Base-by-base conservation (phyloP, 2,888 invertebrate genomes). In the Griposia aprilina region DNA sequence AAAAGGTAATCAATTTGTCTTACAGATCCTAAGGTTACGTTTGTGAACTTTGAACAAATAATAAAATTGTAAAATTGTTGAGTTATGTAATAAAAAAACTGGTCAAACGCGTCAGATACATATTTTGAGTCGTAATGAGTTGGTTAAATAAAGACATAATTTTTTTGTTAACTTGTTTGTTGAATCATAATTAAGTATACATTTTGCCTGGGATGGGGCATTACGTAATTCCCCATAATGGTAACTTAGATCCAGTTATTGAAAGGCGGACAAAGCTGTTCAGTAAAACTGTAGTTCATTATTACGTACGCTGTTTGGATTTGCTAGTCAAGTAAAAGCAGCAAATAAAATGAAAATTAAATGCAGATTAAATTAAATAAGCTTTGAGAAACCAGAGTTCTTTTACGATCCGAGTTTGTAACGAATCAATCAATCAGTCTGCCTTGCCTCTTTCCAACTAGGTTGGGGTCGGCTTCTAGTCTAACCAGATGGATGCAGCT, bases 11-110 rank as follows among this genome's bases (percentile, higher is more conserved):
- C 0, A 59, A 59, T 59, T 59, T 8, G n/a, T 52, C 30, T 57
- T 57, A 36, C n/a, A 52, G 17, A 63, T 66, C 30, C 3, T 13
- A 45, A 72, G 41, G 59, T 55, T 41, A 67, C 26, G 20, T 80
- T 48, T 60, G 48, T 67, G 41, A 67, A 81, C 50, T 63, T 80
- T 62, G 67, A 50, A 6, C 60, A 45, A 57, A 30, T 55, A 55
- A 50, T 78, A 52, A 55, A 60, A 57, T 52, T 1, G 52, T 78
- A 52, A 55, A 60, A 57, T 52, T 1, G 52, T 36, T 55, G n/a
- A 30, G 17, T 74, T 23, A 48, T 36, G 10, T 57, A 55, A 55
- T 50, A 8, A 50, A 65, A 71, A 15, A 45, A 20, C 55, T 15
- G n/a, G 45, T 7, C 23, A 48, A 62, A 7, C 20, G 10, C 30